These are phyloP conservation scores for Tribolium madens DNA, from an alignment of 1,140 invertebrate species.

Conservation along the genomic window DNA sequence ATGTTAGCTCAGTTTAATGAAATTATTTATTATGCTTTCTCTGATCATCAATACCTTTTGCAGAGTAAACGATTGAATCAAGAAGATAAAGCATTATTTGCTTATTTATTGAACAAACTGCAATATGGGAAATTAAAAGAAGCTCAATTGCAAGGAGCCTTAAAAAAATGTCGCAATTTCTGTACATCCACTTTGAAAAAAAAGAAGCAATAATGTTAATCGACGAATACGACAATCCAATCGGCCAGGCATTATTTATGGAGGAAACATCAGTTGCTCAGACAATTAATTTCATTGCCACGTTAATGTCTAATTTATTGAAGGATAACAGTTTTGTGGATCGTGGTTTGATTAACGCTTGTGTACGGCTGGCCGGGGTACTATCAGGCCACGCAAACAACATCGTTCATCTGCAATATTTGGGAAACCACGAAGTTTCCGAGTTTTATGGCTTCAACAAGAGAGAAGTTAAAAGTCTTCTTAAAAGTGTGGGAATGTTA, in stretches of 20 bases:
- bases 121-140: conserved; percentile 6
- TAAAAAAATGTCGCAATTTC: conserved; percentile 2
- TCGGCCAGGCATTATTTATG: conserved; percentile 1
- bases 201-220: conserved; percentile 11
- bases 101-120: conserved; percentile 3
- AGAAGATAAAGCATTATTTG: conserved; percentile 1
- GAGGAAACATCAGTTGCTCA: neutral
- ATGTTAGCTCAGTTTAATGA: neutral
- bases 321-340: neutral
- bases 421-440: neutral
- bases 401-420: neutral
- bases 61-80: neutral
- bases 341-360: neutral
- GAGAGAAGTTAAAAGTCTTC: conserved; percentile 7
- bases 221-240: conserved; percentile 1
- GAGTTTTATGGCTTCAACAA: neutral
- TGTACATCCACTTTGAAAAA: conserved; percentile 14
- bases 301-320: conserved; percentile 12
- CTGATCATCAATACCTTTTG: conserved; percentile 3
- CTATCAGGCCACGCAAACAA: conserved; percentile 4
- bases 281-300: neutral
- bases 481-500: conserved; percentile 1
- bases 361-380: neutral
- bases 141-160: conserved; percentile 4
- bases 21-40: conserved; percentile 10